Evolutionary conservation across 2,113 vertebrate genomes (phyloP).

Genomic region (Eonycteris spelaea): DNA sequence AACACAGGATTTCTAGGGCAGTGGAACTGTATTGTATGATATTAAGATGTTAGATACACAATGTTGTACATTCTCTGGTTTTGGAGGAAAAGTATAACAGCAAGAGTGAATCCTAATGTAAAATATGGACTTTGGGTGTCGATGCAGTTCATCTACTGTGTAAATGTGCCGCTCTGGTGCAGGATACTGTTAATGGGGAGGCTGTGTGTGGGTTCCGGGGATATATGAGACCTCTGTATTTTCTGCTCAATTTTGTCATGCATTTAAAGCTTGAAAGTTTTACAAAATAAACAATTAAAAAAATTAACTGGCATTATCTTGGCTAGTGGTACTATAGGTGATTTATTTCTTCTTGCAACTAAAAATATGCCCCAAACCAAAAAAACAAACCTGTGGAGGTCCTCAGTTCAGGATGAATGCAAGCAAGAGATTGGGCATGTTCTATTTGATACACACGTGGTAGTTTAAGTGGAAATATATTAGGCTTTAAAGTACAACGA

Average conservation of each 20-base stretch:
- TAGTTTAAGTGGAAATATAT: not conserved
- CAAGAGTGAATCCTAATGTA: not conserved
- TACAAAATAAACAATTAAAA: not conserved
- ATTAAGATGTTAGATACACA: not conserved
- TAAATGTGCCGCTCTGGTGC: not conserved
- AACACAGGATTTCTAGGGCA: not conserved
- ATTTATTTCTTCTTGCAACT: not conserved
- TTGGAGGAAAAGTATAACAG: not conserved
- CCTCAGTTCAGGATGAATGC: not conserved
- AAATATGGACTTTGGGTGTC: not conserved
- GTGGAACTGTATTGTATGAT: not conserved
- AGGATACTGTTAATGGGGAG: no score
- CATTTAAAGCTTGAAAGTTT: not conserved
- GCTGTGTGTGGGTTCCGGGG: no score
- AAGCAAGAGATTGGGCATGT: not conserved
- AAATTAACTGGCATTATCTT: not conserved
- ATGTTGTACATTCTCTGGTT: not conserved
- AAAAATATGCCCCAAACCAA: not conserved
- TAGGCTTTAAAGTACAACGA: not conserved
- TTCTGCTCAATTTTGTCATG: not conserved
- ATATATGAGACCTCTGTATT: not conserved
- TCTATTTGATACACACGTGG: not conserved
- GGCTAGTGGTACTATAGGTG: not conserved
- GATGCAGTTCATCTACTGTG: not conserved
- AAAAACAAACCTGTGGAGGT: not conserved